Evolutionary conservation across 2,888 invertebrate species (phyloP), one percentile per base, ranked within the genome.

Genomic region (Cephalotes varians): DNA sequence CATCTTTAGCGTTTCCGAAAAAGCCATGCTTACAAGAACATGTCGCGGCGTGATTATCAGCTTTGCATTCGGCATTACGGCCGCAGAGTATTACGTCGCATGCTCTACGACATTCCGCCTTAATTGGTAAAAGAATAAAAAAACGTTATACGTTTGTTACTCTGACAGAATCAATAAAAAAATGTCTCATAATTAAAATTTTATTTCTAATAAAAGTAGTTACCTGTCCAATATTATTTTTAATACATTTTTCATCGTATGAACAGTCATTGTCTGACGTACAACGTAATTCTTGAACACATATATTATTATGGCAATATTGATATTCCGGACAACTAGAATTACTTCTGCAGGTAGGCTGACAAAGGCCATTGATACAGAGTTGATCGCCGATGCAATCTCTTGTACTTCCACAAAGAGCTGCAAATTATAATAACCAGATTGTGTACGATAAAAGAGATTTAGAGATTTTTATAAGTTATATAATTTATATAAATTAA

Each of bases 361-460:
- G 97, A 92, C 98, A 98, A n/a, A 97, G 96, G 15, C 96, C 97
- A 94, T 98, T 97, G 83, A 98, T 97, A 92, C 98, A 98, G 18
- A 98, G 95, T 95, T 98, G 98, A 91, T 98, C 97, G 21, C 96
- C 96, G 77, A 98, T 97, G 92, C 98, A 98, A 90, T 98, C 98
- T 85, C 98, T 96, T 28, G 97, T 96, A 89, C 97, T 97, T 88
- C 96, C 96, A 92, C 98, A 98, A 25, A 97, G 94, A 18, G 98
- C 97, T 95, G 94, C 92, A 64, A 69, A 40, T 73, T n/a, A 12
- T 7, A 47, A 79, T 18, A 51, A 40, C 5, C 1, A 40, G 2
- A 40, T 40, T 64, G 7, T 25, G 25, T 10, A 51, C 7, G 34
- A n/a, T n/a, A n/a, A n/a, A n/a, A 71, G 31, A 72, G 47, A 49